These are phyloP conservation scores for Romanomermis culicivorax DNA, from an alignment of 2,888 invertebrate species.

Conservation along the genomic window DNA sequence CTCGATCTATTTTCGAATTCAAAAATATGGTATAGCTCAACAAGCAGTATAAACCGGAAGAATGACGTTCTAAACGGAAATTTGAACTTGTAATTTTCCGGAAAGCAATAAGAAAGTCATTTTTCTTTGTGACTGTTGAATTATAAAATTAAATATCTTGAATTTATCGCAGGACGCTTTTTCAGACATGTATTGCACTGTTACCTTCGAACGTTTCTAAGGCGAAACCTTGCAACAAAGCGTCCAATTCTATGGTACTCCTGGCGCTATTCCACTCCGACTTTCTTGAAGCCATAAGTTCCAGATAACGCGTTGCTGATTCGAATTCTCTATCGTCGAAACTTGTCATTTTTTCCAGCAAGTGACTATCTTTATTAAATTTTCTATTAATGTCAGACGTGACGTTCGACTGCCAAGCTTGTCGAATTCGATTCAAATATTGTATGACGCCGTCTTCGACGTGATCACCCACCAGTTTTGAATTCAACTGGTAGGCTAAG, in stretches of 20 bases:
- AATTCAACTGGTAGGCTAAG: too few relatives aligned
- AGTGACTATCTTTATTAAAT: too few relatives aligned
- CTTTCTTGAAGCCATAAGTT: background rate
- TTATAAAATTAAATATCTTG: too few relatives aligned
- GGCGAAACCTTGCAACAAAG: conserved; percentile 70
- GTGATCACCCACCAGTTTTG: too few relatives aligned
- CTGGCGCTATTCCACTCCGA: conserved; percentile 26
- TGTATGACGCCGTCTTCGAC: background rate
- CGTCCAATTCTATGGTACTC: conserved; percentile 68
- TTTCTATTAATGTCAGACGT: background rate
- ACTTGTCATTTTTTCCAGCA: background rate
- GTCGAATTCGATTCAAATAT: background rate
- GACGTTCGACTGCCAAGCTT: background rate
- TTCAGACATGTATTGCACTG: too few relatives aligned
- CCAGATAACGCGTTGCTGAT: conserved; percentile 4
- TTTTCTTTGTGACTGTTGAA: too few relatives aligned
- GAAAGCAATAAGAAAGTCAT: background rate
- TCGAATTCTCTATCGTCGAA: conserved; percentile 1
- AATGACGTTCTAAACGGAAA: too few relatives aligned
- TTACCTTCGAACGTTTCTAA: conserved; percentile 67
- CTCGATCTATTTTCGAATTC: too few relatives aligned
- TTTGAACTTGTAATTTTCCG: too few relatives aligned
- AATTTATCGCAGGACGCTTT: too few relatives aligned
- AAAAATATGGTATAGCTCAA: too few relatives aligned
- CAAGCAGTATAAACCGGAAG: too few relatives aligned